Evolutionary conservation across 2,888 invertebrate genomes (phyloP).

Genomic region (Drosophila affinis): DNA sequence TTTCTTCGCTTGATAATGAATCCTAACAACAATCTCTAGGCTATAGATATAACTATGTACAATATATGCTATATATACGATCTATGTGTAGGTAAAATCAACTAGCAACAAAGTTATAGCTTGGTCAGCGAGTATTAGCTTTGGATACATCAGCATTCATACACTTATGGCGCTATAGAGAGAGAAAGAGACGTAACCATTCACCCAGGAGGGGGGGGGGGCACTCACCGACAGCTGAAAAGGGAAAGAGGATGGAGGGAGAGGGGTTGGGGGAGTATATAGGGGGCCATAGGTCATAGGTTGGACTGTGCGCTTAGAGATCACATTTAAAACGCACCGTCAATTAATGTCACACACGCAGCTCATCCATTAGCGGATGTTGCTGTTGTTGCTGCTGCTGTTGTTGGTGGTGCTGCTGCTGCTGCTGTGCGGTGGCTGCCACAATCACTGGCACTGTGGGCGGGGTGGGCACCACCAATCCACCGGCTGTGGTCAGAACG

Average conservation of each 20-base stretch:
- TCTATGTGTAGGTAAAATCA: constrained; percentile 11
- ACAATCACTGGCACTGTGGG: constrained; percentile 75
- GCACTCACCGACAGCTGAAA: constrained; percentile 22
- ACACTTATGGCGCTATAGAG: background rate
- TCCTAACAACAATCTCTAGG: background rate
- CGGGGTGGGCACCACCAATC: constrained; percentile 89
- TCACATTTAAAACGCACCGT: constrained; percentile 84
- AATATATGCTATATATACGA: constrained; percentile 1
- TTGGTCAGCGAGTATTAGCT: constrained; percentile 12
- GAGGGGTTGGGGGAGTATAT: background rate
- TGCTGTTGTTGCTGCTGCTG: constrained; percentile 83
- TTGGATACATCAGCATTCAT: constrained; percentile 10
- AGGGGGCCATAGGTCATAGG: background rate
- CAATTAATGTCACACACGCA: constrained; percentile 91
- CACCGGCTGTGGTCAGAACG: constrained; percentile 86
- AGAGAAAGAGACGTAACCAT: constrained; percentile 9
- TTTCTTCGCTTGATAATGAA: background rate
- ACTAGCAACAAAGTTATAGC: constrained; percentile 25
- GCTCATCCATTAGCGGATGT: constrained; percentile 89
- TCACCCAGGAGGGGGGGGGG: constrained; percentile 5
- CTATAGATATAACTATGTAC: constrained; percentile 28
- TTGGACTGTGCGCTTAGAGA: constrained; percentile 80
- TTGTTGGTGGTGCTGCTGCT: constrained; percentile 70
- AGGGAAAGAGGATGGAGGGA: constrained; percentile 39
- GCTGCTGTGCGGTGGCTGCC: constrained; percentile 70